Percentiles rank a stretch among this genome's conserved stretches.
These are phyloP conservation scores for Drosophila saltans DNA, from an alignment of 1,140 invertebrate species.

Conservation along the genomic window DNA sequence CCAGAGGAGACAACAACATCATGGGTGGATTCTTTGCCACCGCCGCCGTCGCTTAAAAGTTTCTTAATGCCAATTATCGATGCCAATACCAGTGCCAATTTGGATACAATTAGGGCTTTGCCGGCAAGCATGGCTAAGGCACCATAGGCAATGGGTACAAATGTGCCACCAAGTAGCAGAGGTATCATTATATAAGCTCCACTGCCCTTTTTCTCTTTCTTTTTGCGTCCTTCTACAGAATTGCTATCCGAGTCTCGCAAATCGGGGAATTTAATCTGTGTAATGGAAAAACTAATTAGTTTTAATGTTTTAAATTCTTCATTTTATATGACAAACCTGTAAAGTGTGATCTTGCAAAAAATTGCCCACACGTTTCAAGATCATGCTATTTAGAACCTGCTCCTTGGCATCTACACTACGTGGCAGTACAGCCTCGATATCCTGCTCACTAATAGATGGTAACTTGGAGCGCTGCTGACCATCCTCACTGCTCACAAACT, in stretches of 20 bases:
- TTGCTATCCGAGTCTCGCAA: slow-evolving; percentile 45
- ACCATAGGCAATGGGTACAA: slow-evolving; percentile 91
- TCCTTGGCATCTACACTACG: slow-evolving; percentile 88
- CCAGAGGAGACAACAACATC: slow-evolving; percentile 89
- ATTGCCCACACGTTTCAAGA: slow-evolving; percentile 88
- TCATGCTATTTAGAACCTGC: slow-evolving; percentile 88
- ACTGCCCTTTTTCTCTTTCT: slow-evolving; percentile 87
- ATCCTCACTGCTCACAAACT: slow-evolving; percentile 84
- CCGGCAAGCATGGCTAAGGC: slow-evolving; percentile 91
- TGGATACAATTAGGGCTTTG: slow-evolving; percentile 92
- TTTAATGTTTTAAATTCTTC: not conserved
- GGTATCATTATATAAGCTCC: slow-evolving; percentile 90
- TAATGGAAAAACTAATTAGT: not conserved
- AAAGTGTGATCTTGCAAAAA: slow-evolving; percentile 91
- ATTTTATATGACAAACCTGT: slow-evolving; percentile 85
- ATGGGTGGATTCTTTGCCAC: slow-evolving; percentile 86
- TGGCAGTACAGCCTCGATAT: slow-evolving; percentile 88
- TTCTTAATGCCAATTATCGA: slow-evolving; percentile 93
- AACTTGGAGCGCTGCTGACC: slow-evolving; percentile 52
- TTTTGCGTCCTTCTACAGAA: slow-evolving; percentile 71
- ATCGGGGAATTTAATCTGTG: slow-evolving; percentile 71
- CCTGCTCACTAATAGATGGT: slow-evolving; percentile 83
- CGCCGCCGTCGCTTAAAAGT: slow-evolving; percentile 87
- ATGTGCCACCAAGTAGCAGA: slow-evolving; percentile 89
- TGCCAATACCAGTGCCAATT: slow-evolving; percentile 90